Evolutionary conservation across 2,888 invertebrate genomes (phyloP).

Genomic region (Trachelus tabidus): DNA sequence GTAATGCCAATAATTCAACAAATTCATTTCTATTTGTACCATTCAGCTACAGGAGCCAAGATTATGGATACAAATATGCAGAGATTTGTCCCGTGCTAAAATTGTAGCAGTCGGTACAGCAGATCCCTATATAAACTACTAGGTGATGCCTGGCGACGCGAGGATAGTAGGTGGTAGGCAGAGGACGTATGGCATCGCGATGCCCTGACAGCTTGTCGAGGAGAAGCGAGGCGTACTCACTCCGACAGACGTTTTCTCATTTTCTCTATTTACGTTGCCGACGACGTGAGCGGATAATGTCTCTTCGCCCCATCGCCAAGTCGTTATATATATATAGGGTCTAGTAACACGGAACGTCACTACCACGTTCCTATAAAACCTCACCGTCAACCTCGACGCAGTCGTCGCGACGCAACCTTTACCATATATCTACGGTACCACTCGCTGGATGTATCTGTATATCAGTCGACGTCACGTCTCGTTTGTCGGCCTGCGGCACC

Average conservation of each 20-base stretch:
- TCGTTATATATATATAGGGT: slow-evolving; percentile 2
- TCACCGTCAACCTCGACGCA: slow-evolving; percentile 6
- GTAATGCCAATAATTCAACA: too few relatives aligned
- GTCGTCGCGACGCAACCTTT: not conserved
- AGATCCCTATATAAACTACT: too few relatives aligned
- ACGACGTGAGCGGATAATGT: slow-evolving; percentile 38
- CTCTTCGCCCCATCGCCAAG: slow-evolving; percentile 27
- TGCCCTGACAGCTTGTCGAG: slow-evolving; percentile 31
- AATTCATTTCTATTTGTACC: too few relatives aligned
- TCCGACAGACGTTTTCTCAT: slow-evolving; percentile 40
- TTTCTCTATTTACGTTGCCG: slow-evolving; percentile 39
- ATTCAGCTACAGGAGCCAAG: too few relatives aligned
- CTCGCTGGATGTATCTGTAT: not conserved
- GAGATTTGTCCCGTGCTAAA: too few relatives aligned
- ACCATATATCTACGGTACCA: not conserved
- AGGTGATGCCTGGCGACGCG: not conserved
- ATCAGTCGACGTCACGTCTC: slow-evolving; percentile 30
- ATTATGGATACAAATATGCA: too few relatives aligned
- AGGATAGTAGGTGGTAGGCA: slow-evolving; percentile 14
- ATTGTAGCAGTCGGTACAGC: too few relatives aligned
- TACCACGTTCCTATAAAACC: not conserved
- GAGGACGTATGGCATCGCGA: slow-evolving; percentile 34
- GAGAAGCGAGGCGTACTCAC: slow-evolving; percentile 35
- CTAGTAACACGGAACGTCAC: not conserved
- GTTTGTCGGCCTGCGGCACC: slow-evolving; percentile 25